phyloP scores from a whole-genome alignment of 2,797 vertebrate genomes.

The Gallirallus australis region DNA sequence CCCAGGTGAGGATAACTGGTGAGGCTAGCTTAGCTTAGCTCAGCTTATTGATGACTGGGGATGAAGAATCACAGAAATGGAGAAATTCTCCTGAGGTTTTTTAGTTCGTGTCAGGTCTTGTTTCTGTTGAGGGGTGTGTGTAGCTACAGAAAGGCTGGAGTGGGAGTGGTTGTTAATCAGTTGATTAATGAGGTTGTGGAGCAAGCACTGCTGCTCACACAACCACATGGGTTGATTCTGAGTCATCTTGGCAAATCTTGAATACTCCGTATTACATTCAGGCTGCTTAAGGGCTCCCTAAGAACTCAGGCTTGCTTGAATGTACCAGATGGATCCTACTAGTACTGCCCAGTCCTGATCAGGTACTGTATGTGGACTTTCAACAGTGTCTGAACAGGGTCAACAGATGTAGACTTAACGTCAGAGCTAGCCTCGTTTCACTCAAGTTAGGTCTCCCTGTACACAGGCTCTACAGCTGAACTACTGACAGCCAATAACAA shows the following conservation, averaged over 20 bases:
- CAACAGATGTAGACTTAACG: neutral
- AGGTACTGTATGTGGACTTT: neutral
- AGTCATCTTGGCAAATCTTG: neutral
- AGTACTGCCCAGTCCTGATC: neutral
- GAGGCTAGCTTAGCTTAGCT: neutral
- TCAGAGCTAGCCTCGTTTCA: neutral
- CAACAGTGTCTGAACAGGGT: neutral
- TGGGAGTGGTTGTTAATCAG: neutral
- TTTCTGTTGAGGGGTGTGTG: neutral
- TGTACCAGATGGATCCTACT: neutral
- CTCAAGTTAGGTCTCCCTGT: neutral
- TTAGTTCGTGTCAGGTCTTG: neutral
- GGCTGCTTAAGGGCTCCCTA: neutral
- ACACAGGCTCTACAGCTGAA: neutral
- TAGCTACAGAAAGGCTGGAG: neutral
- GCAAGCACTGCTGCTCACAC: neutral
- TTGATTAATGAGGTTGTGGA: neutral
- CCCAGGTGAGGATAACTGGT: neutral
- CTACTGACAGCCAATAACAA: neutral
- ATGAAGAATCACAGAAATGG: neutral
- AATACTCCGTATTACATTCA: neutral
- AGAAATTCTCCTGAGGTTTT: neutral
- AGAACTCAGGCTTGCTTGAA: neutral
- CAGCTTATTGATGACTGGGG: neutral
- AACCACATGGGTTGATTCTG: neutral